phyloP scores from a whole-genome alignment of 2,888 invertebrate genomes.

The Pristionchus mayeri region DNA sequence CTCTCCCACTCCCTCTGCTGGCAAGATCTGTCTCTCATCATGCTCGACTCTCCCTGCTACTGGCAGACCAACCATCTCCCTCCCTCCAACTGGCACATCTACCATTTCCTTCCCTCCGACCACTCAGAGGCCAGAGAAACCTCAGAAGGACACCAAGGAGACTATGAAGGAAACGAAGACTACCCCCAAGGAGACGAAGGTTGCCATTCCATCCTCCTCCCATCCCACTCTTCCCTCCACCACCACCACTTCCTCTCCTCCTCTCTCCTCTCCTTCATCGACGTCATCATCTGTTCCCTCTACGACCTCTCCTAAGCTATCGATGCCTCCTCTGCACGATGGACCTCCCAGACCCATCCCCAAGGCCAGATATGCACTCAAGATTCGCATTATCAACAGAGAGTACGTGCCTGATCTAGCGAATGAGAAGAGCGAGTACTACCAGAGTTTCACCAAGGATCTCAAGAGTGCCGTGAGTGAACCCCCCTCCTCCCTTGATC shows the following conservation, averaged over 20 bases:
- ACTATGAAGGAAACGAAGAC: background rate
- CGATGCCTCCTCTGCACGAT: constrained; percentile 46
- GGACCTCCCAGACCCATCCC: constrained; percentile 33
- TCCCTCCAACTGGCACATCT: too few relatives aligned
- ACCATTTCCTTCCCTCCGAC: background rate
- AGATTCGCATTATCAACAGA: constrained; percentile 65
- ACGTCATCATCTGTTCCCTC: background rate
- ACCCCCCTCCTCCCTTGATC: too few relatives aligned
- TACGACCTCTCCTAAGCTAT: constrained; percentile 27
- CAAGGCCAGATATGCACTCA: constrained; percentile 44
- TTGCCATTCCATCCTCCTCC: background rate
- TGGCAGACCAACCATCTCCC: constrained; percentile 40
- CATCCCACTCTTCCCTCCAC: background rate
- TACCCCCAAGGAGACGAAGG: too few relatives aligned
- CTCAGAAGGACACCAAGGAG: constrained; percentile 2
- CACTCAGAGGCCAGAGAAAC: background rate
- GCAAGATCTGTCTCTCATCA: constrained; percentile 43
- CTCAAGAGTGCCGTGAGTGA: constrained; percentile 54
- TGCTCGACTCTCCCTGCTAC: constrained; percentile 44
- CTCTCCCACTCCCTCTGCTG: constrained; percentile 40
- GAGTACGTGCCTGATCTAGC: constrained; percentile 62
- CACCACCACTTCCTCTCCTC: background rate
- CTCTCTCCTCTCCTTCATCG: background rate
- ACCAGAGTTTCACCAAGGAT: constrained; percentile 66
- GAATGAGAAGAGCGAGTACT: constrained; percentile 62